These are phyloP conservation scores for Pelobates fuscus DNA, from an alignment of 2,113 vertebrate genomes.

Conservation along the genomic window DNA sequence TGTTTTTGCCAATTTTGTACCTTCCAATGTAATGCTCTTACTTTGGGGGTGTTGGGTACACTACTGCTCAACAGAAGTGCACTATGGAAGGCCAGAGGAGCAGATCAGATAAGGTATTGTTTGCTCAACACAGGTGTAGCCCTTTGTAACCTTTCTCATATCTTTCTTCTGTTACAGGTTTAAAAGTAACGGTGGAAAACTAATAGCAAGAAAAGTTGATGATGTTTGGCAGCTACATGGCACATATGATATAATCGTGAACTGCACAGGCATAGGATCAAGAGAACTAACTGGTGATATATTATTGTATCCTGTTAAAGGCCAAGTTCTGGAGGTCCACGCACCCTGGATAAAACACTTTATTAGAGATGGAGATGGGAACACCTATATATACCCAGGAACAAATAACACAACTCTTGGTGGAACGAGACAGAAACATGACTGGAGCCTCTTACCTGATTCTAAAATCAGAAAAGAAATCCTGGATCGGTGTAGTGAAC, in stretches of 20 bases:
- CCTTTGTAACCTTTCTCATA: too few species aligned
- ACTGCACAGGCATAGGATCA: constrained; percentile 86
- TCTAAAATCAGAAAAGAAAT: constrained; percentile 67
- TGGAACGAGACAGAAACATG: constrained; percentile 77
- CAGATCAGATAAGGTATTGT: too few species aligned
- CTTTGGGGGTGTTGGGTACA: too few species aligned
- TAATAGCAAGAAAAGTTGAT: constrained; percentile 68
- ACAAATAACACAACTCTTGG: constrained; percentile 73
- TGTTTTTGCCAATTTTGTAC: too few species aligned
- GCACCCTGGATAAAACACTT: constrained; percentile 93
- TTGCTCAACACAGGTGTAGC: too few species aligned
- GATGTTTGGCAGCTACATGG: constrained; percentile 75
- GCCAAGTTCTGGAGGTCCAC: constrained; percentile 82
- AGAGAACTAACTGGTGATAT: constrained; percentile 69
- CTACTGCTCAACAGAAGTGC: too few species aligned
- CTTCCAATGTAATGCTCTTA: too few species aligned
- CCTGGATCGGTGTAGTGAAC: constrained; percentile 72
- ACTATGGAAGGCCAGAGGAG: too few species aligned
- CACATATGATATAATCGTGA: constrained; percentile 79
- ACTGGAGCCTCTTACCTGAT: constrained; percentile 75
- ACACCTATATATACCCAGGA: constrained; percentile 87
- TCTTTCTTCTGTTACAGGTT: constrained; percentile 71
- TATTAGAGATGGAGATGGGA: constrained; percentile 75
- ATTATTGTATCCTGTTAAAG: constrained; percentile 73
- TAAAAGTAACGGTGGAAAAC: constrained; percentile 67